Evolutionary conservation across 2,888 invertebrate genomes (phyloP), one percentile per base, ranked within the genome.

Genomic region (Leuctra nigra): DNA sequence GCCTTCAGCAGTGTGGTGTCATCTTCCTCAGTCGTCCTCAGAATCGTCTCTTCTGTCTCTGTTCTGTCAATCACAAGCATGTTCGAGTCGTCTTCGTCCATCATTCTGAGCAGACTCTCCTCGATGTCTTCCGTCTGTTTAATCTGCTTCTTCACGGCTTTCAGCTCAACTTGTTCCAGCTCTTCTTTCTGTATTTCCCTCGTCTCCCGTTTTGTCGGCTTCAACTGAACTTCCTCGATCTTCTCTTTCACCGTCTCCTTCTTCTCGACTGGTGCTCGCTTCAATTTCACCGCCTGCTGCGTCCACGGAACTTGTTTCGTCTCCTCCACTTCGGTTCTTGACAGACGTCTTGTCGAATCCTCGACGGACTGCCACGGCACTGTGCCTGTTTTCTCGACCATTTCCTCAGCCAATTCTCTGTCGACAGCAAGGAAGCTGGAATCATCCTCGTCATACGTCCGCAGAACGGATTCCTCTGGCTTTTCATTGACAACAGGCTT

Each of bases 141-240:
- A 33, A 38, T 23, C 6, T 44, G 44, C 25, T n/a, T 16, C 46
- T 24, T 54, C 13, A 54, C 47, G 18, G 57, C 46, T 14, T 53
- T 39, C 22, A 52, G 18, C 53, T 54, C 36, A n/a, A 55, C 47
- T 22, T 56, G 44, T 47, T 61, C 47, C 9, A 46, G 14, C 56
- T 53, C 44, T 41, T 56, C 55, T 57, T 53, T 53, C n/a, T 52
- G 24, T 11, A 55, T 57, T 18, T 53, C 53, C 16, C 59, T 59
- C 11, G 29, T 53, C 6, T 56, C 47, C 18, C 46, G 47, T 53
- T 56, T 56, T 55, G 55, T 46, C 7, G 60, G 59, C 41, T 62
- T 61, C 25, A 63, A 41, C 33, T 54, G 46, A n/a, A 62, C 61
- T 48, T 59, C 56, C 39, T 61, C 62, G 7, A 56, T 7, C 20